Evolutionary conservation across 2,797 vertebrate species (phyloP).

Genomic region (Spatula clypeata): DNA sequence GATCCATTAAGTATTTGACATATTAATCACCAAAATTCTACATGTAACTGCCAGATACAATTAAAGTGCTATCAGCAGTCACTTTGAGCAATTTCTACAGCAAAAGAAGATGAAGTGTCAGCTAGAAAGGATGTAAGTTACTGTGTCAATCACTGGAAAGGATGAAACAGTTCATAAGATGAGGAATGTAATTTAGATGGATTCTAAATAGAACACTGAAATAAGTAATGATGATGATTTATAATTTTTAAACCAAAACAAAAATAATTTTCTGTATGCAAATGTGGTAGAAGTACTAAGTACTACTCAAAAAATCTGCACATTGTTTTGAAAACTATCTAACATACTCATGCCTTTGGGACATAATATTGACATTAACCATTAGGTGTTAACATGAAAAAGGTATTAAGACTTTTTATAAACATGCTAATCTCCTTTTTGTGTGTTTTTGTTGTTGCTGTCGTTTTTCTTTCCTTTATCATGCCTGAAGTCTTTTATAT

Average conservation of each 20-base stretch:
- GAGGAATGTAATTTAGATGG: not conserved
- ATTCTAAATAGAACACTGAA: not conserved
- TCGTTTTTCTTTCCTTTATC: not conserved
- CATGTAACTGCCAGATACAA: constrained; percentile 10
- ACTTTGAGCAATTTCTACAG: not conserved
- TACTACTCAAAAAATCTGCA: not conserved
- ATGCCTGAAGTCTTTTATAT: not conserved
- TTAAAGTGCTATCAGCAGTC: not conserved
- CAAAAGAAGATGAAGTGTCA: not conserved
- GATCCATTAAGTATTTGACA: constrained; percentile 5
- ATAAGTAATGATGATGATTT: not conserved
- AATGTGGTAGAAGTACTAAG: not conserved
- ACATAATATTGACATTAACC: not conserved
- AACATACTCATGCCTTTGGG: not conserved
- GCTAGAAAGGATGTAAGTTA: not conserved
- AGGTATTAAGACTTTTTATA: not conserved
- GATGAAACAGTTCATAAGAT: not conserved
- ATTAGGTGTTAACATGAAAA: not conserved
- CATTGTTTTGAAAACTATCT: not conserved
- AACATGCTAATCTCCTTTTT: not conserved
- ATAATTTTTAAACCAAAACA: not conserved
- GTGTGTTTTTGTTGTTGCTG: not conserved
- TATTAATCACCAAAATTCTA: constrained; percentile 5
- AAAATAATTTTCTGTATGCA: not conserved
- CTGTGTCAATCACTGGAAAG: not conserved